These are phyloP conservation scores for Muraenolepis orangiensis DNA, from an alignment of 2,797 vertebrate species.

Conservation along the genomic window DNA sequence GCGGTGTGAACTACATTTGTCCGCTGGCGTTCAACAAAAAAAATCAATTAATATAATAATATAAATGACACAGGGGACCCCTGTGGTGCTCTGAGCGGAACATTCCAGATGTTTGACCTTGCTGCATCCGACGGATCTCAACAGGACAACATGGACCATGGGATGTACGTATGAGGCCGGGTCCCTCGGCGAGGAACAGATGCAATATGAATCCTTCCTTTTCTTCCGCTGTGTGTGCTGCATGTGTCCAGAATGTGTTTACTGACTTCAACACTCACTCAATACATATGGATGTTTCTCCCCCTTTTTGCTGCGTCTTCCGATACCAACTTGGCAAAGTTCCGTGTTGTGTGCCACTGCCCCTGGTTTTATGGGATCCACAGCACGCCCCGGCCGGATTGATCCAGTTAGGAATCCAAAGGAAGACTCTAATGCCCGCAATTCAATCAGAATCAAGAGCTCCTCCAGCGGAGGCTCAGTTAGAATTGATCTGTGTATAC, in stretches of 20 bases:
- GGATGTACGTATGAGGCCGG: too few species aligned
- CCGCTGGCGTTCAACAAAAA: neutral
- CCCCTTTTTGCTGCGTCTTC: conserved; percentile 26
- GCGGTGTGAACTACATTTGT: neutral
- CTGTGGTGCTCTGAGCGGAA: neutral
- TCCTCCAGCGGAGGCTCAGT: conserved; percentile 56
- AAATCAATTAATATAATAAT: neutral
- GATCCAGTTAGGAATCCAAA: conserved; percentile 65
- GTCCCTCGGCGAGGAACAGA: neutral
- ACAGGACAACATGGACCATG: too few species aligned
- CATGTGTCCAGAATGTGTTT: conserved; percentile 34
- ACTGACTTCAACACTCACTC: conserved; percentile 44
- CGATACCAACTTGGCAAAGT: conserved; percentile 58
- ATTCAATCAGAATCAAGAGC: conserved; percentile 64
- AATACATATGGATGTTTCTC: conserved; percentile 58
- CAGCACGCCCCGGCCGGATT: conserved; percentile 51
- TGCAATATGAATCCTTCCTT: neutral
- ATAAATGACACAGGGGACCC: neutral
- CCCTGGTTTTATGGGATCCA: conserved; percentile 68
- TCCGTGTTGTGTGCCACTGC: conserved; percentile 42
- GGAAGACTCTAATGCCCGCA: conserved; percentile 57
- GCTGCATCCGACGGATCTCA: neutral
- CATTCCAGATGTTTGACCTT: neutral
- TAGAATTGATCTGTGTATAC: conserved; percentile 60
- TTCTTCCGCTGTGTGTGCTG: conserved; percentile 9